phyloP scores from a whole-genome alignment of 2,888 invertebrate genomes.

The Agrochola circellaris region DNA sequence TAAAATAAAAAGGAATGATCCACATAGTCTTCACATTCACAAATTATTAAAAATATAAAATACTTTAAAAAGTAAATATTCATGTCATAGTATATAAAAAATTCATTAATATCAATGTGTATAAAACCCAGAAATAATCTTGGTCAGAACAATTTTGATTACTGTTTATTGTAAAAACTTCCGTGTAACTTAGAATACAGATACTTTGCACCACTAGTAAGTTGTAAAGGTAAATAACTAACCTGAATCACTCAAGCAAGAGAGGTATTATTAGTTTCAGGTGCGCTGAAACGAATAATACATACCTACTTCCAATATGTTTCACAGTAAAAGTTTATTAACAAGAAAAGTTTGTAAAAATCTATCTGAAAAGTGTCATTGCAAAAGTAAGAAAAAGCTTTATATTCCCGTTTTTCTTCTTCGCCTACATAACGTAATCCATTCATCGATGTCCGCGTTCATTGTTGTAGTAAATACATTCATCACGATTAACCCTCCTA shows the following conservation, averaged over 20 bases:
- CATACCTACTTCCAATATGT: neutral
- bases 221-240: neutral
- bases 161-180: too few relatives aligned
- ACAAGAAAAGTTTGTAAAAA: neutral
- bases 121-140: too few relatives aligned
- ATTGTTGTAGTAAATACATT: constrained; percentile 34
- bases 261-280: too few relatives aligned
- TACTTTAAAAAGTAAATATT: too few relatives aligned
- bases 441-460: constrained; percentile 6
- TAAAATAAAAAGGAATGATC: too few relatives aligned
- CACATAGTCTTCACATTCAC: too few relatives aligned
- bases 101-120: too few relatives aligned
- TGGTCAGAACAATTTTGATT: too few relatives aligned
- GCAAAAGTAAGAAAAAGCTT: neutral
- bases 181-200: neutral
- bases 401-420: neutral
- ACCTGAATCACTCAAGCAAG: neutral
- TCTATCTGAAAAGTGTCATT: neutral
- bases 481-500: constrained; percentile 8
- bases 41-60: too few relatives aligned
- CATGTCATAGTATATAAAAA: too few relatives aligned
- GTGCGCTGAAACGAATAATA: neutral
- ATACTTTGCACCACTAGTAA: neutral
- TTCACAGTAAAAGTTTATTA: neutral
- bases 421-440: neutral